Evolutionary conservation across 2,113 vertebrate genomes (phyloP).

Genomic region (Austrofundulus limnaeus): DNA sequence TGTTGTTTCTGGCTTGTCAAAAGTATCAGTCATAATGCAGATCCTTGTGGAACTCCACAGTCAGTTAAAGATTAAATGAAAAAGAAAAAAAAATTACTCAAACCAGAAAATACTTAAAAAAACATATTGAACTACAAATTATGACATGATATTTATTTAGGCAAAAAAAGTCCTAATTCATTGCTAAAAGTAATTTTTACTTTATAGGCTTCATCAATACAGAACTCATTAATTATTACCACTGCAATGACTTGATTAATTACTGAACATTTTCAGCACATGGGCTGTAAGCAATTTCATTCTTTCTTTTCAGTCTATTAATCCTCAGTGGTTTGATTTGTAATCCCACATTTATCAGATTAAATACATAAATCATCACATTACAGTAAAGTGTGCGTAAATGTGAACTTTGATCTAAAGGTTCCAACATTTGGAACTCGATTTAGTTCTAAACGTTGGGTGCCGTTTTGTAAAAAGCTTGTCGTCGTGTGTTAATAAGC

Average conservation of each 20-base stretch:
- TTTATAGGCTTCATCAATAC: neutral
- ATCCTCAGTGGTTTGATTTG: neutral
- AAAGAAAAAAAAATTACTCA: neutral
- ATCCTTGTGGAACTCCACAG: neutral
- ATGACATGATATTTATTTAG: no score
- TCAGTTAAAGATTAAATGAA: neutral
- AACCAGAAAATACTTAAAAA: neutral
- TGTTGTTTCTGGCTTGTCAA: no score
- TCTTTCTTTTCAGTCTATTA: neutral
- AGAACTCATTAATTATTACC: neutral
- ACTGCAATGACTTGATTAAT: neutral
- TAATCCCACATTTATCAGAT: slow-evolving; percentile 1
- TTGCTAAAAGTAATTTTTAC: no score
- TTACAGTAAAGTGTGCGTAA: neutral
- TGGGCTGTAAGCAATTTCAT: no score
- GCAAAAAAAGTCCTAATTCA: no score
- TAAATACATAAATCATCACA: neutral
- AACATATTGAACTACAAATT: neutral
- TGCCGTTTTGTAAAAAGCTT: slow-evolving; percentile 15
- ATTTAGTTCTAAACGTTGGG: neutral
- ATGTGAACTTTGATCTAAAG: neutral
- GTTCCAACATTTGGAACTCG: neutral
- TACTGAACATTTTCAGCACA: neutral
- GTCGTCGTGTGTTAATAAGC: slow-evolving; percentile 23
- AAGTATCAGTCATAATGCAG: neutral